Conservation (phyloP, 2,797 vertebrate genomes). For the Danio kyathit region DNA sequence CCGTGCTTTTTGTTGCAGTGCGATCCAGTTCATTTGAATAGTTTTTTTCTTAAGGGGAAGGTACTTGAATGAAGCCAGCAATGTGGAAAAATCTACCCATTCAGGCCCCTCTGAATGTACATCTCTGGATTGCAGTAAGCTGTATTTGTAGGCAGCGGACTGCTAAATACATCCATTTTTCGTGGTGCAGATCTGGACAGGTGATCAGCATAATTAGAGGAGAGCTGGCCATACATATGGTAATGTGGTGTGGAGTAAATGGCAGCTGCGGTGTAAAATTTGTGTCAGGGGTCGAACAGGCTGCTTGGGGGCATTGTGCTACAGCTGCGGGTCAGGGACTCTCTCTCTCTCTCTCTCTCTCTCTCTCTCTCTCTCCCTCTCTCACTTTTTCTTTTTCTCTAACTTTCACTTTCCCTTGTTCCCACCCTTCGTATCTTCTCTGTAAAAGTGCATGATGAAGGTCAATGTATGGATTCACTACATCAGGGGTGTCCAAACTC, state of each 20-base stretch:
- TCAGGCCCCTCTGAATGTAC: constrained; percentile 97
- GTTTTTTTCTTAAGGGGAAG: constrained; percentile 78
- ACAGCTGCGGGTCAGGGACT: constrained; percentile 90
- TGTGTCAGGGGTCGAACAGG: constrained; percentile 92
- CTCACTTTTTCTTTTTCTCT: constrained; percentile 57
- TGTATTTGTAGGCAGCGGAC: constrained; percentile 98
- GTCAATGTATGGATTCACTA: constrained; percentile 36
- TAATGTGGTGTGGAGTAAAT: constrained; percentile 93
- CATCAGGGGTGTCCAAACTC: too few species aligned
- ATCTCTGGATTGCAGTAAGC: constrained; percentile 97
- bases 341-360: constrained; percentile 76
- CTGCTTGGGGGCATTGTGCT: constrained; percentile 89
- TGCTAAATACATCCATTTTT: constrained; percentile 99
- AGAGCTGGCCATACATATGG: constrained; percentile 98
- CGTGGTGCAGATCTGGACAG: constrained; percentile 94
- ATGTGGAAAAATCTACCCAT: constrained; percentile 99
- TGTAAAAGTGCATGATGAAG: constrained; percentile 36
- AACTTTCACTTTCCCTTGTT: constrained; percentile 24
- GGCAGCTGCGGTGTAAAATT: constrained; percentile 98
- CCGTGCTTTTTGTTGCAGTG: constrained; percentile 77
- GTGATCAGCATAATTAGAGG: constrained; percentile 99
- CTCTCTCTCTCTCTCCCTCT: constrained; percentile 80
- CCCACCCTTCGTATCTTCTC: constrained; percentile 42
- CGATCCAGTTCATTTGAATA: constrained; percentile 95
- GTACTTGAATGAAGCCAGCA: constrained; percentile 98